Evolutionary conservation across 2,113 vertebrate species (phyloP).

Genomic region (Sceloporus tristichus): DNA sequence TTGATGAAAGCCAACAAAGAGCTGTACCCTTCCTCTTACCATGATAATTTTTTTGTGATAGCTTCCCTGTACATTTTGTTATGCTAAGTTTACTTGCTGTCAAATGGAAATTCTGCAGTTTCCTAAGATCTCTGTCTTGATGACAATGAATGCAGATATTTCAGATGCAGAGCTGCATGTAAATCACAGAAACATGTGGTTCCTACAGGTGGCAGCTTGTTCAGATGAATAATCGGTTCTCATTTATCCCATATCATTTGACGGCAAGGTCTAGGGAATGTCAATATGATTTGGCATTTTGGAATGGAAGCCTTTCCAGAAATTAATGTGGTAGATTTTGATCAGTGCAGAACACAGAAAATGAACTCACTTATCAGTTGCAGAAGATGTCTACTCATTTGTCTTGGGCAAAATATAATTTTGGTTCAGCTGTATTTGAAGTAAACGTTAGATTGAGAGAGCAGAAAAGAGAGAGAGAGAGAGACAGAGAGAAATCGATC

Average conservation of each 20-base stretch:
- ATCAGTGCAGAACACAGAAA: neutral
- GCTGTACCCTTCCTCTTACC: neutral
- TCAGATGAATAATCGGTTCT: neutral
- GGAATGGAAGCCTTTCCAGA: slow-evolving; percentile 1
- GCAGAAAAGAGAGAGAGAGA: neutral
- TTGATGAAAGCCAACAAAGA: neutral
- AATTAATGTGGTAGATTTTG: neutral
- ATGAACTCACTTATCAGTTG: neutral
- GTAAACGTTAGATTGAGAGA: neutral
- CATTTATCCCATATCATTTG: neutral
- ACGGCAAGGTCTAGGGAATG: slow-evolving; percentile 9
- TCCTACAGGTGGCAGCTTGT: slow-evolving; percentile 22
- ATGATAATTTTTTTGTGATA: neutral
- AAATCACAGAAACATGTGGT: neutral
- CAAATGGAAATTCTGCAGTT: slow-evolving; percentile 19
- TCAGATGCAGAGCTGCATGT: neutral
- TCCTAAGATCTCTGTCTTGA: neutral
- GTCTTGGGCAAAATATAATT: slow-evolving; percentile 6
- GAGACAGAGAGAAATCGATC: neutral
- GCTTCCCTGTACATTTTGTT: neutral
- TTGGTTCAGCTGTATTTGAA: neutral
- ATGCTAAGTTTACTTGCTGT: neutral
- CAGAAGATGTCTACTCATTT: neutral
- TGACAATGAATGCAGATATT: neutral
- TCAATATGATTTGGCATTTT: slow-evolving; percentile 1